Percentiles rank a stretch among this genome's conserved stretches.
These are phyloP conservation scores for Asteroscopus sphinx DNA, from an alignment of 2,888 invertebrate genomes.

Conservation along the genomic window DNA sequence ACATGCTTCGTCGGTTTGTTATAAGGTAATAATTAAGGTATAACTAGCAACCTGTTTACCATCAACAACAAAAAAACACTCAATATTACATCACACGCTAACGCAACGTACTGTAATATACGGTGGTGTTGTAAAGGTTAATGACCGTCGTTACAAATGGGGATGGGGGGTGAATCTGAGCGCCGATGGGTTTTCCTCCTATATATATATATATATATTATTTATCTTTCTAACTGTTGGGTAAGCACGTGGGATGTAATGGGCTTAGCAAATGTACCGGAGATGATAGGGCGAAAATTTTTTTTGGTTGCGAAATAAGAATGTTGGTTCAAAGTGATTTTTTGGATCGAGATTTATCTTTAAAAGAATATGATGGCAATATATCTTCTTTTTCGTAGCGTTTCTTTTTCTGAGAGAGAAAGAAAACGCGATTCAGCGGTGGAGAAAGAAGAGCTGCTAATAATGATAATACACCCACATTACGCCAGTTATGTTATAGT, in stretches of 20 bases:
- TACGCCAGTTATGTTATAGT: too few species aligned
- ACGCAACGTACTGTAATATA: conserved; percentile 51
- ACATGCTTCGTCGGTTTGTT: too few species aligned
- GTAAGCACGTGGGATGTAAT: conserved; percentile 54
- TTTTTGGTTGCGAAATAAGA: conserved; percentile 11
- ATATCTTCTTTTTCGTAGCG: too few species aligned
- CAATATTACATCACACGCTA: conserved; percentile 35
- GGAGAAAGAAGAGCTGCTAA: too few species aligned
- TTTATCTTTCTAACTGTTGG: conserved; percentile 60
- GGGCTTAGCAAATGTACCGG: conserved; percentile 58
- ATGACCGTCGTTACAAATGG: conserved; percentile 56
- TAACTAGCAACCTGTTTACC: background rate
- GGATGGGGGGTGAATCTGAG: conserved; percentile 54
- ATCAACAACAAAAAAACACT: conserved; percentile 39
- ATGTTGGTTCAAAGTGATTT: background rate
- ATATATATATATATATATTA: conserved; percentile 54
- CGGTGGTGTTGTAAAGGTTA: conserved; percentile 55
- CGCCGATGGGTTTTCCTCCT: conserved; percentile 57
- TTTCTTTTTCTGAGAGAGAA: too few species aligned
- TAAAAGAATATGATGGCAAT: too few species aligned
- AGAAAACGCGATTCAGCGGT: too few species aligned
- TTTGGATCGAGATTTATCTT: too few species aligned
- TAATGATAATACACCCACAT: too few species aligned
- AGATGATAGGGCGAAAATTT: conserved; percentile 50
- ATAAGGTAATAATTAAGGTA: background rate